phyloP scores from a whole-genome alignment of 2,113 vertebrate genomes.

The Oriolus oriolus region DNA sequence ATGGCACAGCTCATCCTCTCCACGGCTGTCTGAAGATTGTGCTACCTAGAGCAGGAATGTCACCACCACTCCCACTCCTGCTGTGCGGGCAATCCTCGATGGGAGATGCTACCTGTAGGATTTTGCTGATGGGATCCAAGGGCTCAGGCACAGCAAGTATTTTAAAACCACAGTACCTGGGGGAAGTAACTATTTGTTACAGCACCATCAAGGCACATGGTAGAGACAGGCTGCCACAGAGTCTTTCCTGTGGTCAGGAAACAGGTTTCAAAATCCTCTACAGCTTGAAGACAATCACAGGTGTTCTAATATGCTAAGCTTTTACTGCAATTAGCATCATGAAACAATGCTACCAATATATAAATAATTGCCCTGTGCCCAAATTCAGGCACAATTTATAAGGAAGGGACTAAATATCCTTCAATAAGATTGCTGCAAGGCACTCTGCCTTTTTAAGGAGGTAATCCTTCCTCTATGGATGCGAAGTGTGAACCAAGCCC shows the following conservation, averaged over 20 bases:
- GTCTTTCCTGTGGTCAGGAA: neutral
- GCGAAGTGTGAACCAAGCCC: neutral
- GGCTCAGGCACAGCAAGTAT: neutral
- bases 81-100: rapidly evolving
- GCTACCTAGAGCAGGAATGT: neutral
- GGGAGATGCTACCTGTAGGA: neutral
- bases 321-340: neutral
- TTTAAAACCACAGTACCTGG: neutral
- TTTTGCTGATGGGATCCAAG: neutral
- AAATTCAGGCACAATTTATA: neutral
- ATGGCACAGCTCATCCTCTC: neutral
- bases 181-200: neutral
- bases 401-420: neutral
- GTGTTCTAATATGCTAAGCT: neutral
- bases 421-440: neutral
- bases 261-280: neutral
- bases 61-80: neutral
- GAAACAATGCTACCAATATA: neutral
- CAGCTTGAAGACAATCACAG: neutral
- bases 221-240: neutral
- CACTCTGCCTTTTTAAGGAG: neutral
- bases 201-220: neutral
- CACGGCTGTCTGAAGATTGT: rapidly evolving
- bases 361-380: neutral
- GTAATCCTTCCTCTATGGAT: neutral